phyloP scores from a whole-genome alignment of 1,140 invertebrate species.

The Micrasema longulum region DNA sequence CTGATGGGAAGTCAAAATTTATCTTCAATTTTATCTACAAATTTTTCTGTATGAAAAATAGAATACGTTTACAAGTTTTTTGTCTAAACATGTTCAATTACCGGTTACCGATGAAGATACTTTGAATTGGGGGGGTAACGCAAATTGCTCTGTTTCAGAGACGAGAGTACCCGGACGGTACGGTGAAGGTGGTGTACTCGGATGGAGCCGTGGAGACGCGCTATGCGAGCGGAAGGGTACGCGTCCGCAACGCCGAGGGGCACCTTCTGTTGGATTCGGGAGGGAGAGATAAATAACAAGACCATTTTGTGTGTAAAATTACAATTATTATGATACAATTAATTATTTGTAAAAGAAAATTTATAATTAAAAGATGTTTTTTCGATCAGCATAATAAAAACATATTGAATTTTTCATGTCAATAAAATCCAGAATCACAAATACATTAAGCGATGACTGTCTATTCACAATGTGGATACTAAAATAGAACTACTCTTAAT shows the following conservation, averaged over 20 bases:
- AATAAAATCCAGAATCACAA: slow-evolving; percentile 44
- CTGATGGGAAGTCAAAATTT: too few species aligned
- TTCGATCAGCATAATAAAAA: slow-evolving; percentile 47
- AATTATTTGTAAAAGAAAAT: slow-evolving; percentile 41
- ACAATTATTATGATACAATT: slow-evolving; percentile 48
- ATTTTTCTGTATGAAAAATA: too few species aligned
- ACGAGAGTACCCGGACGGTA: slow-evolving; percentile 93
- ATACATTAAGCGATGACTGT: slow-evolving; percentile 46
- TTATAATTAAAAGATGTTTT: slow-evolving; percentile 35
- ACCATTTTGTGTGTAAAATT: slow-evolving; percentile 40
- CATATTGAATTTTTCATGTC: slow-evolving; percentile 36
- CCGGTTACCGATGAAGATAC: too few species aligned
- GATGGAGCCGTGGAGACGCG: slow-evolving; percentile 91
- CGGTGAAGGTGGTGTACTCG: slow-evolving; percentile 87
- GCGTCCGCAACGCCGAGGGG: slow-evolving; percentile 88
- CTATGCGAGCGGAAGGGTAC: slow-evolving; percentile 87
- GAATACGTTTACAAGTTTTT: too few species aligned
- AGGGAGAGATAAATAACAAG: slow-evolving; percentile 17
- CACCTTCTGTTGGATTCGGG: slow-evolving; percentile 80
- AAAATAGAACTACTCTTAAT: slow-evolving; percentile 46
- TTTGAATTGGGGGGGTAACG: too few species aligned
- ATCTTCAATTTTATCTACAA: too few species aligned
- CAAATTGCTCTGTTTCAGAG: slow-evolving; percentile 69
- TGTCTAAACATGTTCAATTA: too few species aligned
- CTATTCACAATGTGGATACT: slow-evolving; percentile 45